phyloP scores from a whole-genome alignment of 2,797 vertebrate genomes.

The Lithobates pipiens region DNA sequence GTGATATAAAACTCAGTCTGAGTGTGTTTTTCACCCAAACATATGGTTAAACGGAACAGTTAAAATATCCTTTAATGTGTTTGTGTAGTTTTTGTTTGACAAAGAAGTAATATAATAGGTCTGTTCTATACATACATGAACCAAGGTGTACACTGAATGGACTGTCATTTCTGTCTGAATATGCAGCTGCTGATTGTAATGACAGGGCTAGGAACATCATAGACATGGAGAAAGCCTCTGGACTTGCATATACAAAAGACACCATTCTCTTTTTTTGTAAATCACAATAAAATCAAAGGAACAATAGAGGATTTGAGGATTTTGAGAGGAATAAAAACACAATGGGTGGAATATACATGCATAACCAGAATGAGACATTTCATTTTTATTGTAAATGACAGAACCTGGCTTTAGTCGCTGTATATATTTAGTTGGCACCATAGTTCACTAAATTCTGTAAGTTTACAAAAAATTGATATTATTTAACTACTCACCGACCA shows the following conservation, averaged over 20 bases:
- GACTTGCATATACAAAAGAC: conserved; percentile 7
- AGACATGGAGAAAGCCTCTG: background rate
- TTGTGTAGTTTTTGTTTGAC: conserved; percentile 32
- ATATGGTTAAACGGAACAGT: conserved; percentile 5
- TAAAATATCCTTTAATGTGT: conserved; percentile 5
- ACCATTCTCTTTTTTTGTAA: conserved; percentile 15
- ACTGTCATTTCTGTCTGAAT: conserved; percentile 27
- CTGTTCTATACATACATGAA: conserved; percentile 8
- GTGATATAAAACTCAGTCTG: no score
- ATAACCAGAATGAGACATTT: background rate
- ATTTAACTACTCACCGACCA: no score
- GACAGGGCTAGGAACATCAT: background rate
- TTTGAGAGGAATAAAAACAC: background rate
- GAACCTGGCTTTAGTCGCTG: no score
- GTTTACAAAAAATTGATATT: no score
- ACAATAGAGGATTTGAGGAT: background rate
- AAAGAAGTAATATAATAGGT: conserved; percentile 12
- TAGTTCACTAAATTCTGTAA: no score
- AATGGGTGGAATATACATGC: background rate
- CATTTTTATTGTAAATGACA: no score
- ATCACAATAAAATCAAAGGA: conserved; percentile 9
- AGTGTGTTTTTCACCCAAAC: background rate
- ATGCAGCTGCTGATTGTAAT: conserved; percentile 36
- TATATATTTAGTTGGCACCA: no score
- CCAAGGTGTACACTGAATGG: background rate